Evolutionary conservation across 2,888 invertebrate genomes (phyloP), one percentile per base, ranked within the genome.

Genomic region (Pharmacophagus antenor): DNA sequence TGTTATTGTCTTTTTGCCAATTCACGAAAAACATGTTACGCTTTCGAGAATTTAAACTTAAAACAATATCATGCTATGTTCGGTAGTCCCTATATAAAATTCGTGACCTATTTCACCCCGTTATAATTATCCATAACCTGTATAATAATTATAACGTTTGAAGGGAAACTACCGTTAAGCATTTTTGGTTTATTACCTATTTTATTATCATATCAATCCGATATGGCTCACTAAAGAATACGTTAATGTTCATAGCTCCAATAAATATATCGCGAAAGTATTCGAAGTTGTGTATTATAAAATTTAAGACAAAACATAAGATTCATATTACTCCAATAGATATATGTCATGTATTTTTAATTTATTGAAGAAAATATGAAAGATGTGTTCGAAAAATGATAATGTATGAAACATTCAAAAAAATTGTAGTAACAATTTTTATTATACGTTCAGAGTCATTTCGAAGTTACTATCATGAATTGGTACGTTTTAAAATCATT

Each of bases 31-130:
- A 61, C 52, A 25, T 58, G 59, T 58, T 58, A 55, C 54, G 59
- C 60, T 65, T 64, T 66, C 23, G 17, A 66, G 48, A 61, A 62
- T 59, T 67, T 66, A 63, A 46, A 56, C 53, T 63, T 31, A 63
- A 58, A 56, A 46, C 23, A 51, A 8, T 27, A 49, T 57, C 20
- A 47, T 17, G 50, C 54, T 54, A 58, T 60, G 18, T 50, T 52
- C 22, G 21, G 31, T 58, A 51, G 44, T 22, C 21, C 25, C 21
- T 46, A 27, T 47, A 56, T 58, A 31, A 42, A 20, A 44, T 50
- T 58, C 27, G 37, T 23, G 62, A 52, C 58, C 55, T 37, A 48
- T 47, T 48, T 55, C 46, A 18, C 18, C 18, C 25, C 44, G n/a
- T 10, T 18, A 44, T 46, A 44, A 42, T 42, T 42, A 44, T 46